Evolutionary conservation across 2,113 vertebrate genomes (phyloP).

Genomic region (Oreochromis tanganicae): DNA sequence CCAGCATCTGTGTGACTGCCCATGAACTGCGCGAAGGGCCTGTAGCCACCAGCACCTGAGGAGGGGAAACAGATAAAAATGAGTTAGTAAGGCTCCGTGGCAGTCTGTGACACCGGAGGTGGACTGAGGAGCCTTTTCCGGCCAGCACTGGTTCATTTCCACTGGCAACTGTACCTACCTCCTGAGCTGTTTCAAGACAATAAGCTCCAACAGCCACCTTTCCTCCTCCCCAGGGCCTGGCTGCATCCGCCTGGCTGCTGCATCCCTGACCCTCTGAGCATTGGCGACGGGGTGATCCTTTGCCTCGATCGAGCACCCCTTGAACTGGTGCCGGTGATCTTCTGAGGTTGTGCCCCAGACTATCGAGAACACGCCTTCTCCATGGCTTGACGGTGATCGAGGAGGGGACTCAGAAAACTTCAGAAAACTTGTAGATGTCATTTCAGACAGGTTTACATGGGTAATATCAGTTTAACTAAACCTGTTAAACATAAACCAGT

Average conservation of each 20-base stretch:
- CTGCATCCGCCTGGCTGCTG: not conserved
- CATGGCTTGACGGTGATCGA: not conserved
- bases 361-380: not conserved
- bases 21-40: not conserved
- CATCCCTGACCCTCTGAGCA: not conserved
- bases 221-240: not conserved
- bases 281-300: not conserved
- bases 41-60: not conserved
- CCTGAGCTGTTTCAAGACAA: not conserved
- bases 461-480: not conserved
- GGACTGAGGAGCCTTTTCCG: not conserved
- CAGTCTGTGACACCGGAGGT: not conserved
- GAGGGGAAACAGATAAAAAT: not conserved
- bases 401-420: not conserved
- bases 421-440: not conserved
- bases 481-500: not conserved
- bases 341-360: not conserved
- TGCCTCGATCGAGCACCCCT: not conserved
- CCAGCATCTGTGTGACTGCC: not conserved
- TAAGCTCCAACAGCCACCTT: not conserved
- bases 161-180: not conserved
- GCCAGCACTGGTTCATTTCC: not conserved
- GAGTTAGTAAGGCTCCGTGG: not conserved
- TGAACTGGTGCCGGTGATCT: not conserved
- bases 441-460: not conserved